Evolutionary conservation across 2,113 vertebrate species (phyloP).

Genomic region (Cyanoderma ruficeps): DNA sequence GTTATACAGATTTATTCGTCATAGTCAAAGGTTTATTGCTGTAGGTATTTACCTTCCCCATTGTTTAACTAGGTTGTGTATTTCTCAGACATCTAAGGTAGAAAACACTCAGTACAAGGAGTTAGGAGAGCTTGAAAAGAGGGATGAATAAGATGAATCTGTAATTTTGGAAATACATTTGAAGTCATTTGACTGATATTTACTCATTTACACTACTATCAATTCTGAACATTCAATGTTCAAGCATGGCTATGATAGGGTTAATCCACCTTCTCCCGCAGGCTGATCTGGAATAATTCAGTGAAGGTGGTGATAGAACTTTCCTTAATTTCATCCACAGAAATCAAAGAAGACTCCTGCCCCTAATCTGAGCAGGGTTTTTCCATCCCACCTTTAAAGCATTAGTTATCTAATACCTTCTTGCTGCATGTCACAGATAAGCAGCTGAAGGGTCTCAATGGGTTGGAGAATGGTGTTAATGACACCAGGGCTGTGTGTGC

Average conservation of each 20-base stretch:
- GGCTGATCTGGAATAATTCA: neutral
- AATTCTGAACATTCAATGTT: neutral
- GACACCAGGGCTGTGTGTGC: slow-evolving; percentile 57
- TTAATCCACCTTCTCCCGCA: neutral
- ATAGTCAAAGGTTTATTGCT: slow-evolving; percentile 48
- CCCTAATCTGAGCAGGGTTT: neutral
- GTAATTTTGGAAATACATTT: neutral
- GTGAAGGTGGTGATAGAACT: neutral
- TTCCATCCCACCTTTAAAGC: neutral
- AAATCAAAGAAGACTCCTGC: neutral
- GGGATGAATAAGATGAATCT: neutral
- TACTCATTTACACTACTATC: neutral
- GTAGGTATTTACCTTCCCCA: slow-evolving; percentile 18
- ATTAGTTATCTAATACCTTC: neutral
- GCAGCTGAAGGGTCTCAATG: slow-evolving; percentile 7
- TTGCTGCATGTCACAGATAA: neutral
- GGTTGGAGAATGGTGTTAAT: slow-evolving; percentile 65
- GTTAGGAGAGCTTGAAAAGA: neutral
- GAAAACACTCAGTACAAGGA: neutral
- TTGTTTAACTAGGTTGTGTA: slow-evolving; percentile 35
- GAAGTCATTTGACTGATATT: neutral
- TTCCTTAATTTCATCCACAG: neutral
- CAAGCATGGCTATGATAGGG: neutral
- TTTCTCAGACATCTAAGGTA: slow-evolving; percentile 5
- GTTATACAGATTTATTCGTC: slow-evolving; percentile 35